Base-by-base conservation (phyloP, 2,113 vertebrate species). In the Tympanuchus pallidicinctus region DNA sequence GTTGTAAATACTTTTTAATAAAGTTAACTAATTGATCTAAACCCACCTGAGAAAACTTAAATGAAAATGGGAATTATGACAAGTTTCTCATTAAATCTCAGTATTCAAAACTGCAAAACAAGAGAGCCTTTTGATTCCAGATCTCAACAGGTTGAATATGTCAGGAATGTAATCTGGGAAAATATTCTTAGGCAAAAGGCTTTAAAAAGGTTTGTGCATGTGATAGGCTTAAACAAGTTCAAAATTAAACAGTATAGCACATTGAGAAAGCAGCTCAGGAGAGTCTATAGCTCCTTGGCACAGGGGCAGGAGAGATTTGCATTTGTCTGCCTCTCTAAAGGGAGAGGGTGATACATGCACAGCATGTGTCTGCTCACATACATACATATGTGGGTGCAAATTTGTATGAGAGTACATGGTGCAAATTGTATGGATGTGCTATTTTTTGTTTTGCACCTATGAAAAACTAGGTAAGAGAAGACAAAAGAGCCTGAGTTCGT, bases 71-170 rank as follows among this genome's bases (percentile, higher is more conserved):
- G 76, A 89, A 81, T 94, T 94, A 63, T 36, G 70, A 50, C 0
- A 2, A 92, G 8, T 61, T 27, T 67, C 78, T 81, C 64, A 78
- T 92, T 93, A 83, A 94, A 89, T 72, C 71, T 82, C 74, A 89
- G 71, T 71, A 92, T 87, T 93, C 48, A 45, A 81, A 82, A 60
- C 34, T 60, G 43, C 17, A n/a, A 75, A 90, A 96, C 95, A 97
- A 91, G 80, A 79, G 61, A 77, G 17, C 73, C 92, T 94, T 96
- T 94, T 97, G 54, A 97, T 94, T 92, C 47, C 70, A 80, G 48
- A 81, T 42, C 85, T 92, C 69, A 96, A 87, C 75, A 79, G 19
- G 2, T 78, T 82, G 69, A 89, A 74, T 80, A 67, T 56, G 64
- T 67, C 48, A 24, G 81, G 92, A 95, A 83, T 2, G 1, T 95